Conservation (phyloP, 2,113 vertebrate species). For the Ivindomyrus marchei region DNA sequence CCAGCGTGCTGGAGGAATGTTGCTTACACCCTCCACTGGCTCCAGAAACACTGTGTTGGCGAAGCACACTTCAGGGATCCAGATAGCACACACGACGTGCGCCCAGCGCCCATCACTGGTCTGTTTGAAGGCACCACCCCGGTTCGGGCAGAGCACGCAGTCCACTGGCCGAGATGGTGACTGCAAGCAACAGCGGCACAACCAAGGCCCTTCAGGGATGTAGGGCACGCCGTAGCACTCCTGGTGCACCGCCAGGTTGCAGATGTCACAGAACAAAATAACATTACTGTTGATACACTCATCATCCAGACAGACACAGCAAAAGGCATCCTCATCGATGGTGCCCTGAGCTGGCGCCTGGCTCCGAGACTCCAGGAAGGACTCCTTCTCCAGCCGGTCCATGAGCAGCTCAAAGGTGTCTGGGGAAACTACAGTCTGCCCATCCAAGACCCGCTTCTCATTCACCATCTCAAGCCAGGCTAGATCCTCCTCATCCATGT, state of each 20-base stretch:
- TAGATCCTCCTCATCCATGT: slow-evolving; percentile 94
- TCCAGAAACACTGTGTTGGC: slow-evolving; percentile 96
- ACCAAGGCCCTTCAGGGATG: slow-evolving; percentile 94
- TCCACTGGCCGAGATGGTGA: slow-evolving; percentile 87
- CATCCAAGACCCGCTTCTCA: slow-evolving; percentile 69
- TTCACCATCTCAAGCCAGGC: slow-evolving; percentile 95
- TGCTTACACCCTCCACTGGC: slow-evolving; percentile 86
- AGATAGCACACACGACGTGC: slow-evolving; percentile 95
- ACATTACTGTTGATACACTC: slow-evolving; percentile 98
- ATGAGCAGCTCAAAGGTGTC: slow-evolving; percentile 87
- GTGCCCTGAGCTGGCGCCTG: slow-evolving; percentile 72
- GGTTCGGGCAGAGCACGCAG: slow-evolving; percentile 91
- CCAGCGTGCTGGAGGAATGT: slow-evolving; percentile 91
- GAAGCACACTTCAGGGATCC: slow-evolving; percentile 97
- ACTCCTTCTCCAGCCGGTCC: slow-evolving; percentile 89
- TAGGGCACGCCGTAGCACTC: slow-evolving; percentile 97
- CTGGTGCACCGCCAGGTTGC: slow-evolving; percentile 95
- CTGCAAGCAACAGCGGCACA: slow-evolving; percentile 94
- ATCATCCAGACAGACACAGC: slow-evolving; percentile 95
- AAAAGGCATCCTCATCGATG: slow-evolving; percentile 92
- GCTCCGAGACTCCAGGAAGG: slow-evolving; percentile 80
- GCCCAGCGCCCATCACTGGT: slow-evolving; percentile 92
- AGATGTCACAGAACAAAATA: slow-evolving; percentile 95
- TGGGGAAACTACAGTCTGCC: slow-evolving; percentile 68
- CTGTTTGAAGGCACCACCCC: slow-evolving; percentile 95